Percentiles rank a stretch among this genome's conserved stretches.
Conservation (phyloP, 2,888 invertebrate species). For the Phengaris arion region DNA sequence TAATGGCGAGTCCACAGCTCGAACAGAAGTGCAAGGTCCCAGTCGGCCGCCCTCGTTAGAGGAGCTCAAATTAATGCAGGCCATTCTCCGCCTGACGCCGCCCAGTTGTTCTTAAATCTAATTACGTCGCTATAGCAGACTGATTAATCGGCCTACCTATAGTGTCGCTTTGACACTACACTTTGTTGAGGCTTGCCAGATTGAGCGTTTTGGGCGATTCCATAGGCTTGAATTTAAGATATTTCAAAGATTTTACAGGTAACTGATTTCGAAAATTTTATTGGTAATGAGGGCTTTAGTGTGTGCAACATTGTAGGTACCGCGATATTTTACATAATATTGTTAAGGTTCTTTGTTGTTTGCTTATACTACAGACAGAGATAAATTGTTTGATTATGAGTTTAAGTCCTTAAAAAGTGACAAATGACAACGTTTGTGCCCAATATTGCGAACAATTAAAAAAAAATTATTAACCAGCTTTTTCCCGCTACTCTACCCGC, state of each 20-base stretch:
- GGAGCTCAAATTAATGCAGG: conserved; percentile 78
- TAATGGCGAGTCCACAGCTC: conserved; percentile 46
- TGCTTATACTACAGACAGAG: too few relatives aligned
- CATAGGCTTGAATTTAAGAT: not conserved
- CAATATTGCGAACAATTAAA: not conserved
- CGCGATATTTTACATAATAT: too few relatives aligned
- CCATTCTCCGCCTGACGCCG: conserved; percentile 77
- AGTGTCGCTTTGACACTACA: conserved; percentile 44
- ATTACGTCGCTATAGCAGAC: conserved; percentile 60
- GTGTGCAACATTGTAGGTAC: too few relatives aligned
- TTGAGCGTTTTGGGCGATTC: conserved; percentile 8
- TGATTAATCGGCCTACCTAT: conserved; percentile 47
- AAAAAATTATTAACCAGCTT: too few relatives aligned
- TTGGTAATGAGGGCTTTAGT: too few relatives aligned
- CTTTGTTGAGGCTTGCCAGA: conserved; percentile 37
- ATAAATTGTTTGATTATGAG: too few relatives aligned
- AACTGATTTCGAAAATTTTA: too few relatives aligned
- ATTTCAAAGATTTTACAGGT: not conserved
- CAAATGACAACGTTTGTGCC: not conserved
- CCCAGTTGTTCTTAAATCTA: conserved; percentile 80
- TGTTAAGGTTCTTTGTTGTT: too few relatives aligned
- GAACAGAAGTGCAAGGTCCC: conserved; percentile 55
- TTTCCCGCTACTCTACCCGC: too few relatives aligned
- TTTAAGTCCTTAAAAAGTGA: not conserved
- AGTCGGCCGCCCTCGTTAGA: conserved; percentile 75